phyloP scores from a whole-genome alignment of 2,113 vertebrate genomes.

The Pelecanoides urinatrix region DNA sequence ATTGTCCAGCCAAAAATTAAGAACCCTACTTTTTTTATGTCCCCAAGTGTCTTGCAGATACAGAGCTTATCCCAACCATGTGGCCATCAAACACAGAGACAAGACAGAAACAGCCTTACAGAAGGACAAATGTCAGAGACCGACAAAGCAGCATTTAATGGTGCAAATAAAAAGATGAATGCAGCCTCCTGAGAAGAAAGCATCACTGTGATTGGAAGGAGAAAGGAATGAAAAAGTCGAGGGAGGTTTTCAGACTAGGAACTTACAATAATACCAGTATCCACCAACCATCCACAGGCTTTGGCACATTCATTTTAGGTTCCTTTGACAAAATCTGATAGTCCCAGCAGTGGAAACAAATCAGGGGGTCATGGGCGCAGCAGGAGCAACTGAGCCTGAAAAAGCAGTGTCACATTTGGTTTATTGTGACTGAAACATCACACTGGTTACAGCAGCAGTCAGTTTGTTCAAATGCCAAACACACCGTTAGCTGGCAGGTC shows the following conservation, averaged over 20 bases:
- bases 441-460: neutral
- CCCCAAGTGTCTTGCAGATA: neutral
- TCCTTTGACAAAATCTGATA: neutral
- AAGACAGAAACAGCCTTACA: neutral
- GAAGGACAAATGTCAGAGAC: neutral
- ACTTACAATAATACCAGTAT: neutral
- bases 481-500: neutral
- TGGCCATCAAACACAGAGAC: neutral
- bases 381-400: neutral
- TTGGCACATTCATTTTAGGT: neutral
- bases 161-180: neutral
- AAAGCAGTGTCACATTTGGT: rapidly evolving
- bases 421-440: rapidly evolving
- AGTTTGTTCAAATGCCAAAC: neutral
- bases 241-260: neutral
- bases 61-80: neutral
- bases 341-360: neutral
- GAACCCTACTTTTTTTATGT: neutral
- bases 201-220: neutral
- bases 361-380: neutral
- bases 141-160: neutral
- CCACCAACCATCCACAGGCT: neutral
- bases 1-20: neutral
- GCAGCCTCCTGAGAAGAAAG: neutral
- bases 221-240: neutral